These are phyloP conservation scores for Agelaius tricolor DNA, from an alignment of 2,113 vertebrate species.

Conservation along the genomic window DNA sequence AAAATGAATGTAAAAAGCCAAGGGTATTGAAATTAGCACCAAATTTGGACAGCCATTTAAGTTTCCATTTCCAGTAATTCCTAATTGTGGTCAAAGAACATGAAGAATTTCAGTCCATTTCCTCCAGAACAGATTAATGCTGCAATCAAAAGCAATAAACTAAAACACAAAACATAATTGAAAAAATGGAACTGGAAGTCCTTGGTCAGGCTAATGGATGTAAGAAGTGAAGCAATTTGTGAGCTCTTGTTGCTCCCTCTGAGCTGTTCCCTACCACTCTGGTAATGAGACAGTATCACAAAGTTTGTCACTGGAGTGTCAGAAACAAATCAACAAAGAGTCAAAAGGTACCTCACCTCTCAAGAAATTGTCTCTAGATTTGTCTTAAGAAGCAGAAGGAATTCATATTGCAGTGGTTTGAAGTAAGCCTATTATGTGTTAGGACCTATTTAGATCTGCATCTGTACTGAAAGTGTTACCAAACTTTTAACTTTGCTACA, in stretches of 20 bases:
- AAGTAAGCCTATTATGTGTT: background rate
- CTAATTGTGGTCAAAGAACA: background rate
- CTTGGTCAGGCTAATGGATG: constrained; percentile 22
- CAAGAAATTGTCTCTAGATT: background rate
- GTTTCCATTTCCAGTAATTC: constrained; percentile 16
- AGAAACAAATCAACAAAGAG: background rate
- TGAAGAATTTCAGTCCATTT: constrained; percentile 26
- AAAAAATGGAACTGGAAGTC: background rate
- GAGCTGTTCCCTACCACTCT: background rate
- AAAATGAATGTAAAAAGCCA: constrained; percentile 14
- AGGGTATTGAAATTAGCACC: background rate
- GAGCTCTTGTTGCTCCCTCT: background rate
- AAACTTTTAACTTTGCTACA: background rate
- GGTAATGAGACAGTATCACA: background rate
- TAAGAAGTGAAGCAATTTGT: constrained; percentile 5
- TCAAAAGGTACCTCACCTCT: background rate
- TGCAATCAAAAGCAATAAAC: constrained; percentile 38
- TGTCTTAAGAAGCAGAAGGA: background rate
- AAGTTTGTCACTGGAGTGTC: background rate
- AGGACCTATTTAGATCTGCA: background rate
- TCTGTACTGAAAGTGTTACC: background rate
- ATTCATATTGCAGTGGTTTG: background rate
- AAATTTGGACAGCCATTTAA: background rate
- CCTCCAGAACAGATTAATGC: constrained; percentile 25
- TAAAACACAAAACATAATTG: constrained; percentile 24